Conservation (phyloP, 2,888 invertebrate genomes). For the Erebia palarica region DNA sequence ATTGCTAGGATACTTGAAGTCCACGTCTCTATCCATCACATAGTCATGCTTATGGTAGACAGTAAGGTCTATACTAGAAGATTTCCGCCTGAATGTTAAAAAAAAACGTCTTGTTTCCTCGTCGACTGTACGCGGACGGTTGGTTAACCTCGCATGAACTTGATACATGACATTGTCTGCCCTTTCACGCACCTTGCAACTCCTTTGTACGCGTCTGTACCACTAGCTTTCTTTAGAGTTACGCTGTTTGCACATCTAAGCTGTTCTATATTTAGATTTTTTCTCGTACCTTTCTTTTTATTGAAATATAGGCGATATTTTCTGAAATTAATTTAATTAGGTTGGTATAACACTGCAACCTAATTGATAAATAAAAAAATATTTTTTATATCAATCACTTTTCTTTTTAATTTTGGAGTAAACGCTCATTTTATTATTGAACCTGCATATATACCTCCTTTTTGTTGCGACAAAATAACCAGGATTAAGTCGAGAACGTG, state of each 20-base stretch:
- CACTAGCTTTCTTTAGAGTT: conserved; percentile 45
- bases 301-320: too few species aligned
- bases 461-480: too few species aligned
- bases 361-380: too few species aligned
- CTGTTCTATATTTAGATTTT: conserved; percentile 17
- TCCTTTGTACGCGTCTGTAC: conserved; percentile 44
- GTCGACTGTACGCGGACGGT: conserved; percentile 61
- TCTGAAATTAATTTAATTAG: too few species aligned
- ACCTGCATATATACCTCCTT: too few species aligned
- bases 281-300: not conserved
- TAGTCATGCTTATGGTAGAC: not conserved
- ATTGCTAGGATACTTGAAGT: not conserved
- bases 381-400: too few species aligned
- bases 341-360: too few species aligned
- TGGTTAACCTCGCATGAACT: conserved; percentile 72
- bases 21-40: not conserved
- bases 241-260: conserved; percentile 35
- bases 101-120: conserved; percentile 35
- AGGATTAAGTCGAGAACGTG: not conserved
- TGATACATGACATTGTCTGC: conserved; percentile 82
- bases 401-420: too few species aligned
- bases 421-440: too few species aligned
- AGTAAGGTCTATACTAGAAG: conserved; percentile 1
- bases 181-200: conserved; percentile 70
- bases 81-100: conserved; percentile 26